Percentiles rank a stretch among this genome's conserved stretches.
phyloP scores from a whole-genome alignment of 2,113 vertebrate genomes.

The Oceanodroma tethys region DNA sequence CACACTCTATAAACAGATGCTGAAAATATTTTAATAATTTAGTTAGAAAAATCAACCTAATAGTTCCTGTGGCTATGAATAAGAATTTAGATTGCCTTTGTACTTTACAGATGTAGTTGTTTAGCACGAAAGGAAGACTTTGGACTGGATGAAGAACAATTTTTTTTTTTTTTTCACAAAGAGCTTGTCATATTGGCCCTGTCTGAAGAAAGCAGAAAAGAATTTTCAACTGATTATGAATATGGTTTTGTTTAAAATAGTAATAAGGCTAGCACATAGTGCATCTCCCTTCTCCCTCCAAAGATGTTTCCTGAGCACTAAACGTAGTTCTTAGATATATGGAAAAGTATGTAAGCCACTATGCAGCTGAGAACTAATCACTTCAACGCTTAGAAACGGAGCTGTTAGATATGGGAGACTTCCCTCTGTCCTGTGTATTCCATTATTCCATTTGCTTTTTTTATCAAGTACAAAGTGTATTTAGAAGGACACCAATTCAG shows the following conservation, averaged over 20 bases:
- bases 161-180: neutral
- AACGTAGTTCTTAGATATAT: neutral
- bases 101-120: neutral
- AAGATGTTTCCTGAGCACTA: neutral
- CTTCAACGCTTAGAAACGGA: neutral
- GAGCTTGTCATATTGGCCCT: neutral
- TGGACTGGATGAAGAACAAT: neutral
- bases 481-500: neutral
- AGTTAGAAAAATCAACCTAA: neutral
- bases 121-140: neutral
- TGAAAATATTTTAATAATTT: neutral
- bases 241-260: neutral
- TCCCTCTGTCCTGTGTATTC: neutral
- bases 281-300: neutral
- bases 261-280: neutral
- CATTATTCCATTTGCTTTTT: neutral
- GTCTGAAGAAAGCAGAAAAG: neutral
- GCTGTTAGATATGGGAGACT: neutral
- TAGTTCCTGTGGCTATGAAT: neutral
- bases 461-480: neutral
- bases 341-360: neutral
- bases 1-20: neutral
- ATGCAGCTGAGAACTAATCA: neutral
- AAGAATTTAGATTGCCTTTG: neutral
- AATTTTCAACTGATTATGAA: neutral